Evolutionary conservation across 1,140 invertebrate genomes (phyloP).

Genomic region (Oedothorax gibbosus): DNA sequence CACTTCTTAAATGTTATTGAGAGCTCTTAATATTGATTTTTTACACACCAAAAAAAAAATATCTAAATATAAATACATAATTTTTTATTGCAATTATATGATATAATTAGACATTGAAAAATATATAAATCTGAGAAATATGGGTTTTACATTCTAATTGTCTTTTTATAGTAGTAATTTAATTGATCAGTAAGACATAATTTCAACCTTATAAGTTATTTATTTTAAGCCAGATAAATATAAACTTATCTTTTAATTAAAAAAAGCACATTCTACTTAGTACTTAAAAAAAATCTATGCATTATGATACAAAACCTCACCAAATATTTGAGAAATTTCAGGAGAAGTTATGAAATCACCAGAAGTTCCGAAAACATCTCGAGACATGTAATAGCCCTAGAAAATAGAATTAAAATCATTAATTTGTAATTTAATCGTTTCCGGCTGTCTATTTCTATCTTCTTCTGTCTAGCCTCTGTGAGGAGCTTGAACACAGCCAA

Average conservation of each 20-base stretch:
- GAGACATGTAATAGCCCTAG: constrained; percentile 87
- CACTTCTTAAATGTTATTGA: too few species aligned
- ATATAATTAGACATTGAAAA: background rate
- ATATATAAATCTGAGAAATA: background rate
- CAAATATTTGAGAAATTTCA: constrained; percentile 96
- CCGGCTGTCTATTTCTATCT: too few species aligned
- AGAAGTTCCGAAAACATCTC: constrained; percentile 85
- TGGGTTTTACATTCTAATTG: background rate
- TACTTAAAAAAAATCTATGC: background rate
- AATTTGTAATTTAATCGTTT: too few species aligned
- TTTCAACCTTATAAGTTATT: background rate
- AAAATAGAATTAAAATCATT: background rate
- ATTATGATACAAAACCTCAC: constrained; percentile 77
- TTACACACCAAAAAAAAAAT: too few species aligned
- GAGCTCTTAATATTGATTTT: too few species aligned
- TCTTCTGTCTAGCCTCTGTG: too few species aligned
- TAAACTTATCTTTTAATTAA: background rate
- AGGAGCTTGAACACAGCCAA: too few species aligned
- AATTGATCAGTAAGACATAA: background rate
- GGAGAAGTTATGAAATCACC: constrained; percentile 98
- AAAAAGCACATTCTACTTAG: background rate
- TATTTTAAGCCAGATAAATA: background rate
- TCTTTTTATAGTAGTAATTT: background rate
- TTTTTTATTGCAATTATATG: too few species aligned
- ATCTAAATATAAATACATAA: too few species aligned